Conservation (phyloP, 2,797 vertebrate species). For the Mycteria americana region DNA sequence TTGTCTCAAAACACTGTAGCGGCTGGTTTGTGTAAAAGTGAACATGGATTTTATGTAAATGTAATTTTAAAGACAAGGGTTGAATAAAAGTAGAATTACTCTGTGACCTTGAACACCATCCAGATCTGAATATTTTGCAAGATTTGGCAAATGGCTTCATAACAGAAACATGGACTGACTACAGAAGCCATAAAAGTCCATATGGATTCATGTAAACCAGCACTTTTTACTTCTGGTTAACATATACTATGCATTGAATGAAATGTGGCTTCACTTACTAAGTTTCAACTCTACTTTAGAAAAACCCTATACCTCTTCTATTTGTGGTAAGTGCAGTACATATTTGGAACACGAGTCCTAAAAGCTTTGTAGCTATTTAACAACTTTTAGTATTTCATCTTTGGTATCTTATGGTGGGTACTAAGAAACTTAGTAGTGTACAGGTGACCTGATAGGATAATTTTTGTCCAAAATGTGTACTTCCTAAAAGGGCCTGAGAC, state of each 20-base stretch:
- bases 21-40: background rate
- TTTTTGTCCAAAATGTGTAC: background rate
- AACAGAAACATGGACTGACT: background rate
- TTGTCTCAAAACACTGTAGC: conserved; percentile 36
- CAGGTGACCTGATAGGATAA: background rate
- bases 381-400: background rate
- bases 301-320: background rate
- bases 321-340: background rate
- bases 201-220: background rate
- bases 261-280: background rate
- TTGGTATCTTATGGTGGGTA: background rate
- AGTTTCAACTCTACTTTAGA: background rate
- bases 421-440: background rate
- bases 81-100: background rate
- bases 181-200: background rate
- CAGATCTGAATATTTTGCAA: background rate
- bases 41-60: background rate
- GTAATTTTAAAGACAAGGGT: background rate
- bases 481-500: background rate
- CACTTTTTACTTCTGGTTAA: background rate
- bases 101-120: background rate
- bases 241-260: background rate
- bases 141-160: background rate
- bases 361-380: background rate
- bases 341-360: background rate